Conservation (phyloP, 2,797 vertebrate genomes). For the Mormyrops attenuatus region DNA sequence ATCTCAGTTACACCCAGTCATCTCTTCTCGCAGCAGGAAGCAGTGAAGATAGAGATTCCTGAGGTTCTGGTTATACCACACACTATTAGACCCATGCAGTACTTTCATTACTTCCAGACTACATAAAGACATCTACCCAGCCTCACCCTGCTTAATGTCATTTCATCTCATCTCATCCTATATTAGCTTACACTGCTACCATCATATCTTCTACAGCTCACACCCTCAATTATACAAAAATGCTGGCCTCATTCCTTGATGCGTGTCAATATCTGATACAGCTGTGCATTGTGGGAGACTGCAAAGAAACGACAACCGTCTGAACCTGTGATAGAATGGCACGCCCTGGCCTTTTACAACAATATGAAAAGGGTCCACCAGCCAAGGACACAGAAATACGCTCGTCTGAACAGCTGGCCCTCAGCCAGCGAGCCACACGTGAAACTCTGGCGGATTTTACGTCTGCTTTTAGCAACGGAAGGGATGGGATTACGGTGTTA, state of each 20-base stretch:
- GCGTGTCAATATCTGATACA: neutral
- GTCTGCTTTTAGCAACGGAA: neutral
- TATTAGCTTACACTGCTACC: neutral
- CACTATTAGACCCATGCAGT: neutral
- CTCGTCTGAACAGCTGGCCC: neutral
- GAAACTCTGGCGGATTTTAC: neutral
- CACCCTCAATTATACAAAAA: neutral
- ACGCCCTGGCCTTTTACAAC: neutral
- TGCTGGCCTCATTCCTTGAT: neutral
- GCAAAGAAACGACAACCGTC: neutral
- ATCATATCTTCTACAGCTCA: neutral
- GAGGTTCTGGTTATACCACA: neutral
- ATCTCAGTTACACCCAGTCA: constrained; percentile 7
- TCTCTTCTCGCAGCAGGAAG: neutral
- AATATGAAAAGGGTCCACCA: neutral
- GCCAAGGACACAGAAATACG: neutral
- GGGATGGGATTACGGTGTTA: neutral
- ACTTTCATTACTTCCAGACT: constrained; percentile 7
- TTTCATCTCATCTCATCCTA: neutral
- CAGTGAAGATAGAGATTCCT: neutral
- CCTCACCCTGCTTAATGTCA: neutral
- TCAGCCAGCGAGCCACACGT: neutral
- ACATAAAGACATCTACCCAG: neutral
- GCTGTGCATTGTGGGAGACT: neutral
- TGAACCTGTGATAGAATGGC: neutral